Evolutionary conservation across 1,140 invertebrate genomes (phyloP).

Genomic region (Aphis craccivora): DNA sequence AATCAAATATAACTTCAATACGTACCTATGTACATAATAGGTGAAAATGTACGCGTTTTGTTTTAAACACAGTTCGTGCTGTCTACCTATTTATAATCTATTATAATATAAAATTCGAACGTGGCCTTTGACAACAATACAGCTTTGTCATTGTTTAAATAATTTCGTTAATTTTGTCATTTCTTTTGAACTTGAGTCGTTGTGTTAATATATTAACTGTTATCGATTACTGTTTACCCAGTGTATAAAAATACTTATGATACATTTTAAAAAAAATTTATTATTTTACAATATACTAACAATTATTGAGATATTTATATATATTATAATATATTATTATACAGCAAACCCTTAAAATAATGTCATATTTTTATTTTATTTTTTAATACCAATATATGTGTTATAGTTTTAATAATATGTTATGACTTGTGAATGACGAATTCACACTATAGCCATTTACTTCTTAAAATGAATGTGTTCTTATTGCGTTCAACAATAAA

Average conservation of each 20-base stretch:
- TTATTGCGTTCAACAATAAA: neutral
- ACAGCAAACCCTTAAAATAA: neutral
- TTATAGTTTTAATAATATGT: neutral
- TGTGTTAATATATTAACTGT: neutral
- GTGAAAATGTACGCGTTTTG: neutral
- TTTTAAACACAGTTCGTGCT: neutral
- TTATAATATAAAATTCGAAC: neutral
- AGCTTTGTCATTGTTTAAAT: neutral
- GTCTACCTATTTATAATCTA: neutral
- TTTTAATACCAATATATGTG: neutral
- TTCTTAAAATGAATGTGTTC: neutral
- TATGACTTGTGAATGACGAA: too few relatives aligned
- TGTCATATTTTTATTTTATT: neutral
- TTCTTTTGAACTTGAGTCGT: neutral
- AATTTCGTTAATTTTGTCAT: neutral
- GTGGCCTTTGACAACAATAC: neutral
- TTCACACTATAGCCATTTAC: neutral
- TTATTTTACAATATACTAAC: neutral
- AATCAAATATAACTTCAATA: neutral
- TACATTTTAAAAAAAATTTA: too few relatives aligned
- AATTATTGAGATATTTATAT: too few relatives aligned
- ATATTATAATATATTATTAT: neutral
- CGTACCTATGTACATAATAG: neutral
- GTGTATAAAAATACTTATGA: neutral
- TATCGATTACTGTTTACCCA: neutral